Evolutionary conservation across 2,797 vertebrate species (phyloP), one percentile per base, ranked within the genome.

Genomic region (Eutrigla gurnardus): DNA sequence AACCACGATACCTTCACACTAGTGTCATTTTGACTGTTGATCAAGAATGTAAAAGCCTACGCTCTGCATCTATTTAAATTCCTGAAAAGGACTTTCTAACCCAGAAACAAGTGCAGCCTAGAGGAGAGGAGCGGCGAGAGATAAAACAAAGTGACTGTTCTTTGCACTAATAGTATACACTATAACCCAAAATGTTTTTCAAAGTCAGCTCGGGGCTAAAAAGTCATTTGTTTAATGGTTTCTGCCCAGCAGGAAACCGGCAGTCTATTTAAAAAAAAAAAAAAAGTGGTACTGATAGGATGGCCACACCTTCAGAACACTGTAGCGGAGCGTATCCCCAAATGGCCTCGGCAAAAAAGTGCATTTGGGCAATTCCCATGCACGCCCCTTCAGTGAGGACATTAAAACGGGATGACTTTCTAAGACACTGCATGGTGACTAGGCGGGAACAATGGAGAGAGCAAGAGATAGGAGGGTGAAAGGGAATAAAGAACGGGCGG

Each of bases 181-280:
- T 69, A 73, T 86, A 88, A 86, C 88, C 84, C 79, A 58, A 82
- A 86, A 85, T 89, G 83, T 85, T 91, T 91, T 90, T 90, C 93
- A 93, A 90, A 92, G 91, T 93, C 91, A 91, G 89, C 89, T 91
- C 49, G 73, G 71, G 89, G 89, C 88, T 82, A 87, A 92, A 93
- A 93, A 93, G 92, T 89, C 93, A 93, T 94, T 94, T 93, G 90
- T 94, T 92, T 92, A 94, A 94, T 93, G 88, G 82, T 92, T 90
- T 91, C 70, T 71, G 73, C 91, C 79, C 93, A 93, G 93, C 88
- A 93, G 89, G 92, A 90, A 79, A 81, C 83, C 78, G 72, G 57
- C 39, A 50, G 36, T 83, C 93, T 93, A 92, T 92, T 93, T 93
- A 25, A 25, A 25, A 25, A 25, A 25, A 25, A 25, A 88, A 88